These are phyloP conservation scores for Caenorhabditis becei DNA, from an alignment of 2,888 invertebrate genomes.

Conservation along the genomic window DNA sequence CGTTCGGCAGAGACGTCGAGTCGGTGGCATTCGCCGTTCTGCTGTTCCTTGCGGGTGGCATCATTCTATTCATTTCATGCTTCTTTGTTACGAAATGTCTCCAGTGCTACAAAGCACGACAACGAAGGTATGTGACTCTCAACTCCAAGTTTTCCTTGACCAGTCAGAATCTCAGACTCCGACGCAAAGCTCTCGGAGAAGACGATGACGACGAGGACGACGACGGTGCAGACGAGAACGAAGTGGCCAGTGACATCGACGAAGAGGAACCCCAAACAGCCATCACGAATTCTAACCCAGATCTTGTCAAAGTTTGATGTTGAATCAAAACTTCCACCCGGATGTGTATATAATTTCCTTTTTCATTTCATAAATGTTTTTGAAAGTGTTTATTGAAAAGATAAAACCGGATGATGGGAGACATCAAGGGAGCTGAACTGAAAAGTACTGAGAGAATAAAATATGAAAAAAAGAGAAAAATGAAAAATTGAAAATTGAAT, in stretches of 20 bases:
- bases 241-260: slow-evolving; percentile 50
- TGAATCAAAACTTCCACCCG: neutral
- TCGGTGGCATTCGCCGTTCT: slow-evolving; percentile 68
- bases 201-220: slow-evolving; percentile 64
- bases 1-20: slow-evolving; percentile 68
- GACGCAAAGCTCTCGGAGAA: slow-evolving; percentile 67
- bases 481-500: slow-evolving; percentile 39
- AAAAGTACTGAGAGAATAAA: too few species aligned
- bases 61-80: slow-evolving; percentile 66
- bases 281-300: slow-evolving; percentile 41
- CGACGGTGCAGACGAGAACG: slow-evolving; percentile 38
- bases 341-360: neutral
- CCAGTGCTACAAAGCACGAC: slow-evolving; percentile 70
- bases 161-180: slow-evolving; percentile 52
- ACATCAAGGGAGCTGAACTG: slow-evolving; percentile 6
- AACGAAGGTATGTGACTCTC: slow-evolving; percentile 62
- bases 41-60: slow-evolving; percentile 63
- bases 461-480: neutral
- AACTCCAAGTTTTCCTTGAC: neutral
- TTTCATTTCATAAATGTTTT: neutral
- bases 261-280: slow-evolving; percentile 47
- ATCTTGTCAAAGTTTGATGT: slow-evolving; percentile 50
- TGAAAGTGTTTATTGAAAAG: slow-evolving; percentile 7
- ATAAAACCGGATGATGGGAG: slow-evolving; percentile 34
- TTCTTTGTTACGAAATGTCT: slow-evolving; percentile 70